Conservation (phyloP, 2,113 vertebrate species). For the Dipodomys stephensi region DNA sequence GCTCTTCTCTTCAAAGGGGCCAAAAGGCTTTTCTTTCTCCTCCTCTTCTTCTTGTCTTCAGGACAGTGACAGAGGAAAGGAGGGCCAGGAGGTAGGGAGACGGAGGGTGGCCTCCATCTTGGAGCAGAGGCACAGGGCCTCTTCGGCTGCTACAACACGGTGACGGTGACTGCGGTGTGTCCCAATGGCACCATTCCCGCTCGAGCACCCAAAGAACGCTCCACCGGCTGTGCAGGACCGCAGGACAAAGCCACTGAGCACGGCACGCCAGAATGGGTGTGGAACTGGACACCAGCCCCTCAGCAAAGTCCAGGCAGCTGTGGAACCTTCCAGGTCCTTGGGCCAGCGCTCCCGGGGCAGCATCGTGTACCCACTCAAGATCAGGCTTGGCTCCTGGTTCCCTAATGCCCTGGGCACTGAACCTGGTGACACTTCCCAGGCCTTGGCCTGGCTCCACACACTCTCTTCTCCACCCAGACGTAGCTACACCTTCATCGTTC, state of each 20-base stretch:
- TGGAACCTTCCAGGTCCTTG: background rate
- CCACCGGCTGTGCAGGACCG: background rate
- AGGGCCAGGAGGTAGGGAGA: background rate
- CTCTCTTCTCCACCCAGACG: background rate
- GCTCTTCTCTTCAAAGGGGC: no score
- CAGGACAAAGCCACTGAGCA: no score
- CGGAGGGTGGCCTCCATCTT: no score
- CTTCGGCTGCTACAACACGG: background rate
- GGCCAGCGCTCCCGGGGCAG: background rate
- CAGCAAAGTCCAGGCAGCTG: background rate
- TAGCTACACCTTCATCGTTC: background rate
- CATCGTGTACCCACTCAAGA: background rate
- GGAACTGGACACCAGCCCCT: background rate
- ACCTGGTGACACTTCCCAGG: background rate
- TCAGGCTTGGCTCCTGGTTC: background rate
- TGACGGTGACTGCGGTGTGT: background rate
- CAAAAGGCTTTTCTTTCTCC: background rate
- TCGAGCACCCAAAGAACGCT: background rate
- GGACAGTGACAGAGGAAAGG: background rate
- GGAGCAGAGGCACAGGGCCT: no score
- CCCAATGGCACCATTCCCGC: background rate
- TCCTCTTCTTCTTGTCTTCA: background rate
- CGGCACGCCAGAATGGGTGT: no score
- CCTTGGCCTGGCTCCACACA: rapidly evolving
- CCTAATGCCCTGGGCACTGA: background rate